Percentiles rank a stretch among this genome's conserved stretches.
Conservation (phyloP, 2,888 invertebrate species). For the Zaprionus lineosus region DNA sequence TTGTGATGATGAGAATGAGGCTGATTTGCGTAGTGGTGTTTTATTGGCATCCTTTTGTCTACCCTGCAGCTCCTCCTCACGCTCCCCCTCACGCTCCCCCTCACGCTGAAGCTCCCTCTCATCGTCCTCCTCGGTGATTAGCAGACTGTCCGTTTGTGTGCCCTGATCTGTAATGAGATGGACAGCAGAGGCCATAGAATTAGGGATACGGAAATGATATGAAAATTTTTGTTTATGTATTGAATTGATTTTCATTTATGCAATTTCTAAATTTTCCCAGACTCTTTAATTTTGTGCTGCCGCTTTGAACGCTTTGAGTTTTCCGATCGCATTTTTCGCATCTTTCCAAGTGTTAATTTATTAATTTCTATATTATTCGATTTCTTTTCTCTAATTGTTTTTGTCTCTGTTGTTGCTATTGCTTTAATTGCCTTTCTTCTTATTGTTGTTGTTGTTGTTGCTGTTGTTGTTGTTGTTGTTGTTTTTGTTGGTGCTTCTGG, state of each 20-base stretch:
- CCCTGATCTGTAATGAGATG: conserved; percentile 67
- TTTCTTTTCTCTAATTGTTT: no score
- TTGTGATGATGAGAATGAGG: conserved; percentile 76
- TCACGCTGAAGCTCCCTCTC: no score
- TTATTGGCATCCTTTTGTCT: conserved; percentile 30
- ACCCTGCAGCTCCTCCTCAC: conserved; percentile 13
- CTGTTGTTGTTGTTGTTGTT: not conserved
- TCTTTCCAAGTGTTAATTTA: no score
- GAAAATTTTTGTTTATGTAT: conserved; percentile 4
- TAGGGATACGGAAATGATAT: conserved; percentile 42
- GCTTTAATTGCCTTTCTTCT: not conserved
- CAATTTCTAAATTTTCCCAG: no score
- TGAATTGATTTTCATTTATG: no score
- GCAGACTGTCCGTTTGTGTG: conserved; percentile 76
- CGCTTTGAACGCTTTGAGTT: no score
- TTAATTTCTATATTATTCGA: no score
- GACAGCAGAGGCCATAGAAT: not conserved
- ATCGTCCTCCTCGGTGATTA: conserved; percentile 75
- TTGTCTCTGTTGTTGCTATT: not conserved
- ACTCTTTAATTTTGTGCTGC: no score
- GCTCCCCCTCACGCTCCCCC: no score
- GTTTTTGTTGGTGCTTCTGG: no score
- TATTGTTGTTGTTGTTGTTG: not conserved
- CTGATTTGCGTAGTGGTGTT: conserved; percentile 71
- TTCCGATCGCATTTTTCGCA: no score